Evolutionary conservation across 2,888 invertebrate species (phyloP), one percentile per base, ranked within the genome.

Genomic region (Caenorhabditis japonica): DNA sequence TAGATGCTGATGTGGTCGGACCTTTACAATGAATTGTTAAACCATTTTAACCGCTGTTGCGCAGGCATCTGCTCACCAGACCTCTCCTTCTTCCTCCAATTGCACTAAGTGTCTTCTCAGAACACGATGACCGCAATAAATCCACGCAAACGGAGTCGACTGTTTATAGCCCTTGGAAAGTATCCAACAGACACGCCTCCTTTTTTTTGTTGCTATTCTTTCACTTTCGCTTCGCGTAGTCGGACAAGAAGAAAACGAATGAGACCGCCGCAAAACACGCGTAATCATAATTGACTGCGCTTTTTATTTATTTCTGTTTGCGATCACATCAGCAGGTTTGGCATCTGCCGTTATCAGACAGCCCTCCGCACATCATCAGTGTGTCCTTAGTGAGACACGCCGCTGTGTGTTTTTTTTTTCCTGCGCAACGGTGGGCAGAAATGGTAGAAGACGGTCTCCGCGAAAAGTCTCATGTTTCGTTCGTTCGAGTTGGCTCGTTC

Each of bases 201-300:
- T 30, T 15, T 23, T 55, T 23, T 39, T 39, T 25, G 47, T 51
- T 25, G 17, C 56, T 34, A 49, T 66, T 66, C 56, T 51, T 23
- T 51, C 66, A 66, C 66, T 66, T 66, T 66, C 66, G 36, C 56
- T 33, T 39, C 21, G 30, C 19, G 39, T 49, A 19, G 34, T 55
- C 46, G 23, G 21, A 41, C 38, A 13, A 64, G 33, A 41, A 25
- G 44, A 64, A 64, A 55, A 64, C 39, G 53, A 62, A 62, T 62
- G 51, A 56, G 66, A 51, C 49, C 23, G 41, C 51, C 56, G 56
- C n/a, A 66, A 66, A 66, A 66, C 66, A 66, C 56, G 51, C 66
- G 66, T 66, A 66, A 66, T 66, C 66, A 66, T 66, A 66, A 66
- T 66, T 66, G 66, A 66, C 66, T 56, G 49, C 56, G 56, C 55